Conservation (phyloP, 1,140 invertebrate genomes). For the Hesperophylax magnus region DNA sequence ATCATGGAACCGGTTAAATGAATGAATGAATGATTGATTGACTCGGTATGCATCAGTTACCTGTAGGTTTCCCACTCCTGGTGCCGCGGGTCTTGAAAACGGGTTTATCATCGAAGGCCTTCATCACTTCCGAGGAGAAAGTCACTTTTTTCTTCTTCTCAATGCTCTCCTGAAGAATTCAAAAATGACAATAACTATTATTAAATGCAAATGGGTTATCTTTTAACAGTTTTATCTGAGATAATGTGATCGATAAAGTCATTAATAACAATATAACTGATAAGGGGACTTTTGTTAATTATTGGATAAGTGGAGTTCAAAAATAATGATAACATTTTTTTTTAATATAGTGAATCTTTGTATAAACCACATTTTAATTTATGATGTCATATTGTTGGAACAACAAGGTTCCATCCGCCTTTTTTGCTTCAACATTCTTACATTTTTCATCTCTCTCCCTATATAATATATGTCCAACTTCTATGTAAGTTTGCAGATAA, state of each 20-base stretch:
- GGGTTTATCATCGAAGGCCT: constrained; percentile 9
- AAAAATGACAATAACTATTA: not conserved
- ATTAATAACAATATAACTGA: not conserved
- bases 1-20: no score
- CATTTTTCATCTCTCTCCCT: no score
- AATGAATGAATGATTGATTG: not conserved
- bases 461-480: no score
- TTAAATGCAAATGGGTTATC: not conserved
- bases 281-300: not conserved
- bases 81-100: not conserved
- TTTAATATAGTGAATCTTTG: no score
- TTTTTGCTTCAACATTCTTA: no score
- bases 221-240: constrained; percentile 2
- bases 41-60: not conserved
- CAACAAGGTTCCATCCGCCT: no score
- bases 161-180: constrained; percentile 22
- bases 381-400: no score
- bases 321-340: no score
- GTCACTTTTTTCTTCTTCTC: constrained; percentile 48
- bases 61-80: not conserved
- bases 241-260: not conserved
- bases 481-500: no score
- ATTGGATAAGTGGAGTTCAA: not conserved
- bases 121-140: constrained; percentile 28
- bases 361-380: no score